Conservation (phyloP, 2,113 vertebrate species). For the Myrmecophaga tridactyla region DNA sequence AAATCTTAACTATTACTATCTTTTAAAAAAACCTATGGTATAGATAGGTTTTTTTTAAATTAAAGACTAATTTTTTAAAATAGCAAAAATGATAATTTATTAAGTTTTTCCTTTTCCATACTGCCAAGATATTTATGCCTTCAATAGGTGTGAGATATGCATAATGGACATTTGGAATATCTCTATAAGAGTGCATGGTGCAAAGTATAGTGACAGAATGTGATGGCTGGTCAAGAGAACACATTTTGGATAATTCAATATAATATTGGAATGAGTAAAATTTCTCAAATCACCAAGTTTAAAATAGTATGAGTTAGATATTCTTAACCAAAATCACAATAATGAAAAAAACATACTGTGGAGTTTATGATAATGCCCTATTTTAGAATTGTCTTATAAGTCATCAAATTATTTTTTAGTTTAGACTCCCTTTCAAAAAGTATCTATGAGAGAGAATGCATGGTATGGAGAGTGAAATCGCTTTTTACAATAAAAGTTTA, state of each 20-base stretch:
- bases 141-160: not conserved
- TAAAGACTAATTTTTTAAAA: not conserved
- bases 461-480: not conserved
- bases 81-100: not conserved
- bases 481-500: not conserved
- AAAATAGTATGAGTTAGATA: not conserved
- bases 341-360: not conserved
- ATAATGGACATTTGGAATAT: not conserved
- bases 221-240: not conserved
- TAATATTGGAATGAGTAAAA: constrained; percentile 3
- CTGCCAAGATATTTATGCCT: not conserved
- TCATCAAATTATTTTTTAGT: not conserved
- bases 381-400: not conserved
- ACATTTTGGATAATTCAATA: not conserved
- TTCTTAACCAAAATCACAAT: too few relatives aligned
- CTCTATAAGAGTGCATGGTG: not conserved
- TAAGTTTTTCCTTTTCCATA: not conserved
- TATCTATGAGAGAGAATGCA: not conserved
- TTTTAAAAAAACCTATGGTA: not conserved
- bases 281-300: not conserved
- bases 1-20: not conserved
- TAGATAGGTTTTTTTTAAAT: not conserved
- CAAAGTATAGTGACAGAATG: not conserved
- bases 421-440: not conserved
- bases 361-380: not conserved